A percentile compares a stretch with the other conserved stretches of the same genome.
Conservation (phyloP, 2,113 vertebrate species). For the Tonatia bakeri region DNA sequence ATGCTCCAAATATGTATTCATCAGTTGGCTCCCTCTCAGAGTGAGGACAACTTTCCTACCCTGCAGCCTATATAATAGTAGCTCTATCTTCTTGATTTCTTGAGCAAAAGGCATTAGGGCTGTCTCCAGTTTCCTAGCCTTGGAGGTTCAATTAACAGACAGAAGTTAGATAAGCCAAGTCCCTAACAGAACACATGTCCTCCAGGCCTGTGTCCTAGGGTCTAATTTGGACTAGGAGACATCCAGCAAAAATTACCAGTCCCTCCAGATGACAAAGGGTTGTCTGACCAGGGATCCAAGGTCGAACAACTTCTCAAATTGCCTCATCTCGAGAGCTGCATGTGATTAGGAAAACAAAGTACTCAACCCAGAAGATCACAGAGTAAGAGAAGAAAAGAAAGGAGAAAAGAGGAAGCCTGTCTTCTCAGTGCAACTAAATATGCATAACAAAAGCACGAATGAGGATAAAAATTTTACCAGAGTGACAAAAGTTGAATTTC, state of each 20-base stretch:
- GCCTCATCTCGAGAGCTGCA: accelerated
- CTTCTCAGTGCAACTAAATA: background rate
- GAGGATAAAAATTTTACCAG: background rate
- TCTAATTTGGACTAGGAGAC: accelerated
- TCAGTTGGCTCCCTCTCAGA: background rate
- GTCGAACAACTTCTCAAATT: background rate
- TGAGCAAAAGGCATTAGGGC: background rate
- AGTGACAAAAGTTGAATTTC: background rate
- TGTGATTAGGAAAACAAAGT: background rate
- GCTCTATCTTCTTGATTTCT: slow-evolving; percentile 49
- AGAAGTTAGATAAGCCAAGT: background rate
- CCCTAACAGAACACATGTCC: background rate
- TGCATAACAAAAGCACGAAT: background rate
- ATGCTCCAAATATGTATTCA: background rate
- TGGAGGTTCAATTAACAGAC: background rate
- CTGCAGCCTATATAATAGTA: background rate
- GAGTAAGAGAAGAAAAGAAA: background rate
- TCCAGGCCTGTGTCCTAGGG: background rate
- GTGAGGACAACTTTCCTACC: background rate
- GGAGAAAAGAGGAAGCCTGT: background rate
- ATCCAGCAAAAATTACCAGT: background rate
- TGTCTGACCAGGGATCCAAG: background rate
- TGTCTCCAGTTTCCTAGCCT: background rate
- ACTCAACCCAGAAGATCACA: background rate
- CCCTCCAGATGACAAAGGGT: background rate